Evolutionary conservation across 2,113 vertebrate genomes (phyloP), one percentile per base, ranked within the genome.

Genomic region (Oxyura jamaicensis): DNA sequence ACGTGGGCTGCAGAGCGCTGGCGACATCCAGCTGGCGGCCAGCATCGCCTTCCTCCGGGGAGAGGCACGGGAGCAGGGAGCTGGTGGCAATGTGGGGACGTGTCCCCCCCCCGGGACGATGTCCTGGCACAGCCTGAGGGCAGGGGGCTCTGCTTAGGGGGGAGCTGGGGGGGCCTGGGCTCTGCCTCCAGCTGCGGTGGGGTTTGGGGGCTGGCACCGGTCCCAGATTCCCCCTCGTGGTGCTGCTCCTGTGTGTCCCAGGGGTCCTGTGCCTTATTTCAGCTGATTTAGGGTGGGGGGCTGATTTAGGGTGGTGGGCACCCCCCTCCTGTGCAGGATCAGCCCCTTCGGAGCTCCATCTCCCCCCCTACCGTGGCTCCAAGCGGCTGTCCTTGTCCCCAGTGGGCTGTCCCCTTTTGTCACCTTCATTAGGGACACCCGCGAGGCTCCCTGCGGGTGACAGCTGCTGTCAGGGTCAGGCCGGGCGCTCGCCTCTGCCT

Each of bases 81-180:
- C 23, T 19, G 80, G 76, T 72, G 68, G 68, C 20, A 4, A 60
- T 8, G 39, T 46, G 2, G 2, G 53, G 48, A 56, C 9, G 6
- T 22, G 73, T 11, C 46, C 46, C 20, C 59, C n/a, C 3, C 52
- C 88, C 92, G 2, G 48, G 68, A 65, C 21, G 3, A 28, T 91
- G 76, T 26, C 15, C 77, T 21, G 5, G 46, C 10, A 0, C n/a
- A 41, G 52, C 59, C 77, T 8, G 4, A 5, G 3, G 69, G 79
- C 2, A 8, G 14, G 88, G 63, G 71, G 56, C 63, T 88, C 53
- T 22, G 13, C 11, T 4, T 20, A 48, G 19, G 8, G 1, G 46
- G 50, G 39, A 0, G 29, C 58, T 1, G 3, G 58, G 22, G 22
- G 48, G 22, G 48, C 2, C 11, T 31, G 19, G 22, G 39, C 1